phyloP scores from a whole-genome alignment of 2,888 invertebrate species.

The Ctena decussata region DNA sequence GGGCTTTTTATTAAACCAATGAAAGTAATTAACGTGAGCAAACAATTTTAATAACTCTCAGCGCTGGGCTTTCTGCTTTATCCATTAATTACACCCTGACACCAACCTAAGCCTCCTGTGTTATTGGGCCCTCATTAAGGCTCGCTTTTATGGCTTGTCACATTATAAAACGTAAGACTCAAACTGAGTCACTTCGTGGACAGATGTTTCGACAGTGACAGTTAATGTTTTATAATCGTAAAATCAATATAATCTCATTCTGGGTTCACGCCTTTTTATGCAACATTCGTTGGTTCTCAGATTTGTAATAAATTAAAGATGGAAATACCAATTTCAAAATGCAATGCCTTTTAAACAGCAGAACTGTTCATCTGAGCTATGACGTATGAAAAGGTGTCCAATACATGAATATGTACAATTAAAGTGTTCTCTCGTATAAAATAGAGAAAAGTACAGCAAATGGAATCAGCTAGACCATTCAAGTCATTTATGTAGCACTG shows the following conservation, averaged over 20 bases:
- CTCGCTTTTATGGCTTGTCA: background rate
- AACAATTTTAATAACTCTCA: conserved; percentile 11
- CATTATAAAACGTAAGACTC: background rate
- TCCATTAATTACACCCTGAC: background rate
- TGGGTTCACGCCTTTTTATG: conserved; percentile 5
- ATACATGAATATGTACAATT: too few species aligned
- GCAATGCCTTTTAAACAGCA: too few species aligned
- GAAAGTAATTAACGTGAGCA: conserved; percentile 10
- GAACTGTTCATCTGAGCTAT: too few species aligned
- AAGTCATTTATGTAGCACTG: too few species aligned
- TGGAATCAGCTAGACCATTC: too few species aligned
- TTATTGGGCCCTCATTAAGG: conserved; percentile 5
- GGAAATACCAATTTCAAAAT: background rate
- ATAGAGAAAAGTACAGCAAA: too few species aligned
- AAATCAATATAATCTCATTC: background rate
- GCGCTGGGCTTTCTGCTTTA: background rate
- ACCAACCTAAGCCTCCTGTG: background rate
- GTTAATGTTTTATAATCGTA: conserved; percentile 14
- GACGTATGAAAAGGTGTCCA: too few species aligned
- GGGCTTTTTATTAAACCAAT: conserved; percentile 13
- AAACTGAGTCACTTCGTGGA: conserved; percentile 2
- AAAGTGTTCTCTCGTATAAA: too few species aligned
- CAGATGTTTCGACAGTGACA: conserved; percentile 11
- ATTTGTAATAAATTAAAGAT: conserved; percentile 7
- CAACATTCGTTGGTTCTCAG: conserved; percentile 4